phyloP scores from a whole-genome alignment of 1,140 invertebrate species.

The Dufourea novaeangliae region DNA sequence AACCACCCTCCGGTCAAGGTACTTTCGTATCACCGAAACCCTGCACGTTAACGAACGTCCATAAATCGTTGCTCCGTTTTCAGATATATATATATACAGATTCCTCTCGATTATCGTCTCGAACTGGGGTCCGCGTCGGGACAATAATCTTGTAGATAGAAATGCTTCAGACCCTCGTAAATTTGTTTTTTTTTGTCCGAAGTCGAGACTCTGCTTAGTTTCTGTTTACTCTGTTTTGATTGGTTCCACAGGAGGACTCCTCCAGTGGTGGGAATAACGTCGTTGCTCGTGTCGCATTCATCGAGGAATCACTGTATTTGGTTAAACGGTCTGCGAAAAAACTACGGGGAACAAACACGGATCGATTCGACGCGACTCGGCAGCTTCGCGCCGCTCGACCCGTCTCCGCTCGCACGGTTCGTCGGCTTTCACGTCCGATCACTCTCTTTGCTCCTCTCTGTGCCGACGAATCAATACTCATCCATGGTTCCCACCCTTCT shows the following conservation, averaged over 20 bases:
- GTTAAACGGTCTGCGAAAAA: slow-evolving; percentile 14
- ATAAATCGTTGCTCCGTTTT: slow-evolving; percentile 55
- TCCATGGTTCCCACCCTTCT: slow-evolving; percentile 30
- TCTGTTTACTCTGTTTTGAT: no score
- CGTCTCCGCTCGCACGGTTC: slow-evolving; percentile 40
- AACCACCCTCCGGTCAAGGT: slow-evolving; percentile 1
- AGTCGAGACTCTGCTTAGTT: no score
- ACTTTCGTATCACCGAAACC: slow-evolving; percentile 14
- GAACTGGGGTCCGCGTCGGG: no score
- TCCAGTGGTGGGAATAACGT: no score
- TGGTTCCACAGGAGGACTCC: no score
- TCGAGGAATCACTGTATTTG: no score
- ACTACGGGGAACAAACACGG: neutral
- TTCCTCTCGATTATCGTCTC: no score
- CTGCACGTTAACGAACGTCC: slow-evolving; percentile 36
- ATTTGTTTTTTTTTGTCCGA: no score
- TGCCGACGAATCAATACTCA: slow-evolving; percentile 49
- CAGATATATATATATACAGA: no score
- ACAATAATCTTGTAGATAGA: no score
- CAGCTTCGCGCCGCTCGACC: neutral
- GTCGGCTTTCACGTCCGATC: slow-evolving; percentile 58
- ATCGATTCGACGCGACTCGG: slow-evolving; percentile 11
- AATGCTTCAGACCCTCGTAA: no score
- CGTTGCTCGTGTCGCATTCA: no score
- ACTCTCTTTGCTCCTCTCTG: slow-evolving; percentile 50